Evolutionary conservation across 2,113 vertebrate genomes (phyloP).

Genomic region (Chionis minor): DNA sequence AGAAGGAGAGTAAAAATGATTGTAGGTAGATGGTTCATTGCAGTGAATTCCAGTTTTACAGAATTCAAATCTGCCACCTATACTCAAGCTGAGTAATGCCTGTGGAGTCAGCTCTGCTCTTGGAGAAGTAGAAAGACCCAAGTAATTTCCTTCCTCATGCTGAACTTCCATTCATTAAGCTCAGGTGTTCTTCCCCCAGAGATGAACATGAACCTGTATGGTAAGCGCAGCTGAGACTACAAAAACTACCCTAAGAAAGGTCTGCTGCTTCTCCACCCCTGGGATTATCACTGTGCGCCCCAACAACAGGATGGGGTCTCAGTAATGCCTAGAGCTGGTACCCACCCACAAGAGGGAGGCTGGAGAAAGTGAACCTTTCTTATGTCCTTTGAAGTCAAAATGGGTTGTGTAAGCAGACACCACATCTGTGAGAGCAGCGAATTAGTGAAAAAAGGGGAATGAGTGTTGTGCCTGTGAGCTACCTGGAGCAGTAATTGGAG

Average conservation of each 20-base stretch:
- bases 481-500: neutral
- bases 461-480: neutral
- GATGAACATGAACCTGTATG: neutral
- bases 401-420: neutral
- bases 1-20: neutral
- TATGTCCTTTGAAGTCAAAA: neutral
- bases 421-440: neutral
- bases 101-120: neutral
- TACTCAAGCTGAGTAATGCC: neutral
- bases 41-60: neutral
- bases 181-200: neutral
- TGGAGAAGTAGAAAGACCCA: neutral
- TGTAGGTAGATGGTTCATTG: neutral
- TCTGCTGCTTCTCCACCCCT: neutral
- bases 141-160: neutral
- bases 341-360: fast-evolving
- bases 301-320: fast-evolving
- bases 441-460: neutral
- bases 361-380: neutral
- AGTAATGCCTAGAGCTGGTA: neutral
- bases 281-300: neutral
- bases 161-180: neutral
- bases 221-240: neutral
- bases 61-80: neutral
- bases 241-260: neutral